Evolutionary conservation across 2,888 invertebrate species (phyloP).

Genomic region (Phymatocera aterrima): DNA sequence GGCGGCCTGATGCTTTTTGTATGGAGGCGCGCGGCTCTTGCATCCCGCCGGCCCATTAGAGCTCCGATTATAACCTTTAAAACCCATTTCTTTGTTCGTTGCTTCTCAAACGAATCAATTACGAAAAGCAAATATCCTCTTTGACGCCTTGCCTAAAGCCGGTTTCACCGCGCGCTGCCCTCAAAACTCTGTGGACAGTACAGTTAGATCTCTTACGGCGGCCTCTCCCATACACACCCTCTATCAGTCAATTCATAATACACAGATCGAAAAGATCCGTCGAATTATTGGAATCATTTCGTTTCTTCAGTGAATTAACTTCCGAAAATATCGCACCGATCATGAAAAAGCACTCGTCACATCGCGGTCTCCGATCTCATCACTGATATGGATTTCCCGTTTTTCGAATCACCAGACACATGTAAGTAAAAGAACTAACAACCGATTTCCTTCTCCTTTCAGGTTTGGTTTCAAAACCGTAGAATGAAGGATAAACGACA

Average conservation of each 20-base stretch:
- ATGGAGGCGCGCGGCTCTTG: neutral
- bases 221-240: conserved; percentile 11
- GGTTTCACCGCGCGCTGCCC: conserved; percentile 32
- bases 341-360: too few species aligned
- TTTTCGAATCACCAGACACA: conserved; percentile 1
- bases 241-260: neutral
- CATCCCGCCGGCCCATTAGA: conserved; percentile 55
- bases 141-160: conserved; percentile 29
- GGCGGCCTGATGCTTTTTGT: conserved; percentile 14
- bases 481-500: conserved; percentile 99
- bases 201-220: neutral
- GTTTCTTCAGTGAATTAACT: neutral
- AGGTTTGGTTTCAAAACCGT: conserved; percentile 99
- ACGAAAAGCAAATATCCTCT: conserved; percentile 57
- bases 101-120: conserved; percentile 54
- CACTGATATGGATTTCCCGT: neutral
- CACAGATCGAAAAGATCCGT: neutral
- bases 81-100: conserved; percentile 41
- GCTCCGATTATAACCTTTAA: conserved; percentile 61
- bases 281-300: neutral
- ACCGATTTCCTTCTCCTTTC: conserved; percentile 66
- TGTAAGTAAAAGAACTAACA: neutral
- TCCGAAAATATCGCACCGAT: too few species aligned
- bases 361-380: neutral
- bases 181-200: neutral